A percentile compares a stretch with the other conserved stretches of the same genome.
Conservation (phyloP, 1,140 invertebrate genomes). For the Diplogasteroides magnus region DNA sequence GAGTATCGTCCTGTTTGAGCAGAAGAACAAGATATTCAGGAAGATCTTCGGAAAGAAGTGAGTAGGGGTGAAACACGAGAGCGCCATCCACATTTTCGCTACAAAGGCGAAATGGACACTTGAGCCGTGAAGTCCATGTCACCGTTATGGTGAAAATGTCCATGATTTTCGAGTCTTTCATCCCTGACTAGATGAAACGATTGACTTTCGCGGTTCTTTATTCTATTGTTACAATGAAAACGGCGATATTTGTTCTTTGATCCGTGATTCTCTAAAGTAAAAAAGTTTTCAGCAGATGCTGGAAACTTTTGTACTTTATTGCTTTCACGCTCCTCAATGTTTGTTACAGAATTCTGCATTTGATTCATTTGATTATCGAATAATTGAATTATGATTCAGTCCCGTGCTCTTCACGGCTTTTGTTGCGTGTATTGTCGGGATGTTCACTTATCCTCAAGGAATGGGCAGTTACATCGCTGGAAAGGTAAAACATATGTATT, state of each 20-base stretch:
- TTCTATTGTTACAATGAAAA: too few species aligned
- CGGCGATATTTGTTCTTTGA: too few species aligned
- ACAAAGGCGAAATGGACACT: not conserved
- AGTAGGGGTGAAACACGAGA: slow-evolving; percentile 8
- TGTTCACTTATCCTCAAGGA: slow-evolving; percentile 42
- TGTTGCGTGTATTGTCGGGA: slow-evolving; percentile 43
- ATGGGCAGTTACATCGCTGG: slow-evolving; percentile 44
- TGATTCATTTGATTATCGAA: not conserved
- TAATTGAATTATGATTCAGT: slow-evolving; percentile 10
- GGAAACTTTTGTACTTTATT: not conserved
- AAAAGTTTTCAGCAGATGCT: not conserved
- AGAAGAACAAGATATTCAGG: slow-evolving; percentile 35
- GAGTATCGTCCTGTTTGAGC: slow-evolving; percentile 51
- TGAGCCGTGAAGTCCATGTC: not conserved
- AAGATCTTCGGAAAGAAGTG: slow-evolving; percentile 45
- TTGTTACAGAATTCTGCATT: too few species aligned
- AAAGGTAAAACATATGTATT: too few species aligned
- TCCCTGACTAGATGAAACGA: too few species aligned
- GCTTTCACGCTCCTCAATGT: too few species aligned
- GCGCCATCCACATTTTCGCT: not conserved
- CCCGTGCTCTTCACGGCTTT: slow-evolving; percentile 40
- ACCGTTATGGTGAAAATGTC: not conserved
- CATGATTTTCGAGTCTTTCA: too few species aligned
- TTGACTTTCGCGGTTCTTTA: too few species aligned
- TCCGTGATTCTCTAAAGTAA: not conserved